These are phyloP conservation scores for Harpagifer antarcticus DNA, from an alignment of 2,797 vertebrate genomes.

Conservation along the genomic window DNA sequence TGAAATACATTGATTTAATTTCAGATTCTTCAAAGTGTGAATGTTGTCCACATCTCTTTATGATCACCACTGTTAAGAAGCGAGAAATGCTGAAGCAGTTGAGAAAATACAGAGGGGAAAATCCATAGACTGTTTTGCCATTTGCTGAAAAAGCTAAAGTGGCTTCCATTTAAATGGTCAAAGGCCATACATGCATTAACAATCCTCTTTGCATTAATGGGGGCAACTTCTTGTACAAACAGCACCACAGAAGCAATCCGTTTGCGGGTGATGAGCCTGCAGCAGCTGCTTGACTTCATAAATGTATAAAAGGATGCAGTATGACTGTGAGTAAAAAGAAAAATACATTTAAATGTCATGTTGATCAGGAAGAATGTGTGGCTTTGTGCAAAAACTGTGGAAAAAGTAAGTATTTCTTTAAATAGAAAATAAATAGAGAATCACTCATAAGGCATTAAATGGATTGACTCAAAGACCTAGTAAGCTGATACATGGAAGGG, in stretches of 20 bases:
- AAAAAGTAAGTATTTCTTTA: not conserved
- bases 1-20: constrained; percentile 38
- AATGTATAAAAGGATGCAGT: not conserved
- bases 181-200: constrained; percentile 80
- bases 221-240: constrained; percentile 59
- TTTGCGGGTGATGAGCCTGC: constrained; percentile 46
- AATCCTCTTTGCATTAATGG: constrained; percentile 75
- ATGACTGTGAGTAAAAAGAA: not conserved
- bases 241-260: constrained; percentile 75
- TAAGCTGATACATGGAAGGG: not conserved
- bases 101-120: constrained; percentile 48
- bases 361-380: not conserved
- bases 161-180: constrained; percentile 73
- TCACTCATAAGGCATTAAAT: constrained; percentile 1
- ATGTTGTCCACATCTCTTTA: constrained; percentile 13
- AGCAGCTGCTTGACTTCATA: constrained; percentile 31
- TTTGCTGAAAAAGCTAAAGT: constrained; percentile 67
- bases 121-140: constrained; percentile 58
- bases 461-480: not conserved
- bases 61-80: constrained; percentile 41
- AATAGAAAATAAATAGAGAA: not conserved
- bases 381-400: not conserved
- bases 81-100: constrained; percentile 37
- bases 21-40: constrained; percentile 24
- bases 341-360: not conserved